Conservation (phyloP, 2,888 invertebrate species). For the Aphelenchoides bicaudatus region DNA sequence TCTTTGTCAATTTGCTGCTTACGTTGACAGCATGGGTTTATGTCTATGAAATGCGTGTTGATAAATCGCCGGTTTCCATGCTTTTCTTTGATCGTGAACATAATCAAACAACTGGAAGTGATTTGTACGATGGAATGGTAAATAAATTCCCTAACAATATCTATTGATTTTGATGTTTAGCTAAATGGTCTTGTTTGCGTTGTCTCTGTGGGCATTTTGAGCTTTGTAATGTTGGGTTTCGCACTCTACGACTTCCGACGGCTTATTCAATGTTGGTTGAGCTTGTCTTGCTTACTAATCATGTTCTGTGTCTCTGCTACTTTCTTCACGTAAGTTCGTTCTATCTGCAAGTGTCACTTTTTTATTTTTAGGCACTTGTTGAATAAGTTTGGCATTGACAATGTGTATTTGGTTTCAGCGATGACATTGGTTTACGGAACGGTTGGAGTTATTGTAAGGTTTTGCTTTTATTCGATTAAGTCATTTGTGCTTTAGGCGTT, state of each 20-base stretch:
- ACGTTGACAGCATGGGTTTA: conserved; percentile 40
- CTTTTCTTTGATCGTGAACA: conserved; percentile 32
- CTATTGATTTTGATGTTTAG: conserved; percentile 28
- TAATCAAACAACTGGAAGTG: conserved; percentile 38
- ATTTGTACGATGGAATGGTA: conserved; percentile 40
- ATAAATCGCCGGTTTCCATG: conserved; percentile 26
- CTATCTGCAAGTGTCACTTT: background rate
- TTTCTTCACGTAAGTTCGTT: conserved; percentile 26
- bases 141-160: background rate
- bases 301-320: conserved; percentile 43
- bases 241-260: conserved; percentile 41
- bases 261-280: conserved; percentile 43
- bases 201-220: conserved; percentile 37
- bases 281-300: conserved; percentile 39
- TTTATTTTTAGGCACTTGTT: background rate
- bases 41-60: conserved; percentile 41
- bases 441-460: conserved; percentile 26
- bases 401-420: conserved; percentile 12
- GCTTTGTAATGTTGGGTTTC: conserved; percentile 46
- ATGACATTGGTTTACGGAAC: conserved; percentile 22
- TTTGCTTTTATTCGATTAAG: conserved; percentile 13
- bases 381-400: background rate
- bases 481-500: conserved; percentile 29
- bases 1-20: conserved; percentile 38
- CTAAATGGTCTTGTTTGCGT: conserved; percentile 42